These are phyloP conservation scores for Leucophenga varia DNA, from an alignment of 1,140 invertebrate species.

Conservation along the genomic window DNA sequence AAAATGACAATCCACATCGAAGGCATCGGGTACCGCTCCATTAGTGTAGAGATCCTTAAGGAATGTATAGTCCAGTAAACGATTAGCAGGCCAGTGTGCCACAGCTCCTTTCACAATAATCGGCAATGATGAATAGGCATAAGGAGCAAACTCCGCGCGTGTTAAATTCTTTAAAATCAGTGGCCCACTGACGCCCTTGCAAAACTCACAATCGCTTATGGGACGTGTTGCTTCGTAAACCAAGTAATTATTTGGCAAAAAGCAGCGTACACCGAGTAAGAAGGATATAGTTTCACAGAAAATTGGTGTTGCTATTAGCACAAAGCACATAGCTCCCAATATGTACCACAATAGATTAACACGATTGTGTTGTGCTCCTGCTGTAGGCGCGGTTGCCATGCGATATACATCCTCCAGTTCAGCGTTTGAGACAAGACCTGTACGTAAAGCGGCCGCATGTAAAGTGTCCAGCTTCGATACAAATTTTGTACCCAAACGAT, in stretches of 20 bases:
- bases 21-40: constrained; percentile 65
- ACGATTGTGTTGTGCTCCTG: no score
- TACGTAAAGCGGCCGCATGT: constrained; percentile 38
- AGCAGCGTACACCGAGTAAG: constrained; percentile 65
- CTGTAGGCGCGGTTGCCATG: constrained; percentile 22
- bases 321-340: constrained; percentile 44
- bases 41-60: constrained; percentile 75
- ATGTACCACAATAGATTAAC: constrained; percentile 41
- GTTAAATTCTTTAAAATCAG: constrained; percentile 68
- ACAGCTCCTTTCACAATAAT: constrained; percentile 79
- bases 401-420: constrained; percentile 48
- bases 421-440: constrained; percentile 35
- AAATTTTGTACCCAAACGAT: constrained; percentile 40
- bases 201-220: constrained; percentile 75
- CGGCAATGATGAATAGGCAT: constrained; percentile 78
- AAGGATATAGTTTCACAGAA: constrained; percentile 48
- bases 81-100: constrained; percentile 74
- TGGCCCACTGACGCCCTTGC: constrained; percentile 61
- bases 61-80: constrained; percentile 71
- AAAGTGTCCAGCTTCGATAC: constrained; percentile 33
- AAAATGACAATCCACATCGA: constrained; percentile 84
- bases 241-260: constrained; percentile 80
- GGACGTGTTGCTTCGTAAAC: constrained; percentile 83
- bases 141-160: constrained; percentile 65
- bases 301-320: constrained; percentile 45